Evolutionary conservation across 2,797 vertebrate genomes (phyloP).

Genomic region (Vipera ursinii): DNA sequence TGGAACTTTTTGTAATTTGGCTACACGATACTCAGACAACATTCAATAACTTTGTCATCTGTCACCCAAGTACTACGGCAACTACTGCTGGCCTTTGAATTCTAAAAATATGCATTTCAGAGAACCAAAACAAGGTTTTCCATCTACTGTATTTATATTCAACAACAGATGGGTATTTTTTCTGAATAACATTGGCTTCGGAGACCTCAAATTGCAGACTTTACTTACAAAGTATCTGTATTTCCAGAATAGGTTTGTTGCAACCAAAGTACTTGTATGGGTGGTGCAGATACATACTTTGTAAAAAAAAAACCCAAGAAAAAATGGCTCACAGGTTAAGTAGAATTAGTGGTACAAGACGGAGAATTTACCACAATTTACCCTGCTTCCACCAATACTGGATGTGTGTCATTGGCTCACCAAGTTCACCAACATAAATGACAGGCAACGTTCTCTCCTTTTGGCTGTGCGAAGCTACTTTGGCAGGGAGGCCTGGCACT

Average conservation of each 20-base stretch:
- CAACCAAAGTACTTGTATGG: neutral
- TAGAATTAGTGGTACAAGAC: neutral
- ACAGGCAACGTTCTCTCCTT: neutral
- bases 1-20: neutral
- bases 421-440: neutral
- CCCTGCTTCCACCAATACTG: neutral
- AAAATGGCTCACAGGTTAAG: neutral
- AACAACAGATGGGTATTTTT: neutral
- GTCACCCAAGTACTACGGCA: neutral
- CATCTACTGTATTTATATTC: neutral
- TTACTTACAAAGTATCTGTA: neutral
- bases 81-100: neutral
- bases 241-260: neutral
- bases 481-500: neutral
- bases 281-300: neutral
- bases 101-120: neutral
- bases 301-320: neutral
- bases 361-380: neutral
- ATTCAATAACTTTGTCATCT: neutral
- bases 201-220: neutral
- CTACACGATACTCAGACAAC: neutral
- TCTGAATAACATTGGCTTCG: neutral
- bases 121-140: neutral
- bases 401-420: neutral
- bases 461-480: neutral